Evolutionary conservation across 2,888 invertebrate genomes (phyloP), one percentile per base, ranked within the genome.

Genomic region (Athalia rosae): DNA sequence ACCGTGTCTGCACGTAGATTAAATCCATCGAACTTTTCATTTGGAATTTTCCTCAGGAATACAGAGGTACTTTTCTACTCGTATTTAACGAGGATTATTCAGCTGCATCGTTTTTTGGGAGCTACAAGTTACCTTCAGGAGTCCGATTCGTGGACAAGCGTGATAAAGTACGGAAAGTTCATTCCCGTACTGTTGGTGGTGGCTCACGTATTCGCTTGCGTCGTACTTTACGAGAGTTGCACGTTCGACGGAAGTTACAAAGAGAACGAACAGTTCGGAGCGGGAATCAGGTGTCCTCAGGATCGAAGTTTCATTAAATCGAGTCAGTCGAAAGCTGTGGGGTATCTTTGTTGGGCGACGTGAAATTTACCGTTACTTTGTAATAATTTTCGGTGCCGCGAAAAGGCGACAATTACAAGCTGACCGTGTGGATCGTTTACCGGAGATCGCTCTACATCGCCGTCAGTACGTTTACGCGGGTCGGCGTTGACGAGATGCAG

Each of bases 161-260:
- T 71, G 11, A 71, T 58, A 15, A 71, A 71, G 69, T 71, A 71
- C 11, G 69, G 69, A 13, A 71, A 71, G 50, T 71, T 58, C 13
- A 6, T 71, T 4, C 69, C 69, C 8, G 43, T 71, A n/a, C 58
- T 71, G 7, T 0, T 71, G 43, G 15, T 71, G 6, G 45, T 71
- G 7, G 43, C 58, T 43, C 69, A 71, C 58, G 8, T 71, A 4
- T 58, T 13, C 58, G 69, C 69, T 13, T 71, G 69, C 45, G 58
- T 71, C 11, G 43, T 71, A 1, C 69, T 71, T 15, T 71, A 71
- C 69, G 45, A 41, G 43, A 71, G 69, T 43, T 71, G 69, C 13
- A 43, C n/a, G 4, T 71, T 71, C 45, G 58, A 71, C 45, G 45
- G 1, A 3, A 8, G 45, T 7, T 58, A 45, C 28, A 43, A 71